A percentile compares a stretch with the other conserved stretches of the same genome.
phyloP scores from a whole-genome alignment of 2,888 invertebrate genomes.

The Dendrolimus houi region DNA sequence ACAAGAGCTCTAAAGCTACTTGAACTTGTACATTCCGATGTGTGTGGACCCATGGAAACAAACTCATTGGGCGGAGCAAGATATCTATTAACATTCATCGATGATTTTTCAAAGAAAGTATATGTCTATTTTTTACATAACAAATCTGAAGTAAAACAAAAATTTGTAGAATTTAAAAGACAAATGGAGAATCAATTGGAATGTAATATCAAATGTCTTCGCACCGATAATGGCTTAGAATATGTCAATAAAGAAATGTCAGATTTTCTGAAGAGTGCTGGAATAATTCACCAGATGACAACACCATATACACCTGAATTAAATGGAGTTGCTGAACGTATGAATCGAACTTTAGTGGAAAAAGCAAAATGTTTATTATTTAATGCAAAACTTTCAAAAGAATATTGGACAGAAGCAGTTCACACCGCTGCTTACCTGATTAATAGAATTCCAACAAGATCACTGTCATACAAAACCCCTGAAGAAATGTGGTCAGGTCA shows the following conservation, averaged over 20 bases:
- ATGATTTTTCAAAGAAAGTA: conserved; percentile 12
- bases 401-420: conserved; percentile 2
- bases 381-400: conserved; percentile 7
- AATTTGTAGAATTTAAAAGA: conserved; percentile 5
- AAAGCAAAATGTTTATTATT: conserved; percentile 13
- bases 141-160: no score
- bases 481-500: conserved; percentile 27
- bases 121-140: conserved; percentile 7
- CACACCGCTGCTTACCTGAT: conserved; percentile 10
- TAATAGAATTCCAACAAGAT: conserved; percentile 8
- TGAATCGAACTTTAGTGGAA: conserved; percentile 14
- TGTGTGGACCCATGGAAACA: conserved; percentile 10
- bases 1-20: conserved; percentile 2
- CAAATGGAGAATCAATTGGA: conserved; percentile 12
- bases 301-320: conserved; percentile 25
- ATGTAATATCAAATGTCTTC: conserved; percentile 7
- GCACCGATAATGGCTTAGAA: conserved; percentile 14
- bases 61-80: conserved; percentile 8
- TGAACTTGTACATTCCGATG: conserved; percentile 11
- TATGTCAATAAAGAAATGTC: conserved; percentile 11
- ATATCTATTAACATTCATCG: background rate
- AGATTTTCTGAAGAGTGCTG: conserved; percentile 7
- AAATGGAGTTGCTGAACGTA: conserved; percentile 29
- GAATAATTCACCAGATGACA: conserved; percentile 20
- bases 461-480: conserved; percentile 9